These are phyloP conservation scores for Pelusios castaneus DNA, from an alignment of 2,113 vertebrate species.

Conservation along the genomic window DNA sequence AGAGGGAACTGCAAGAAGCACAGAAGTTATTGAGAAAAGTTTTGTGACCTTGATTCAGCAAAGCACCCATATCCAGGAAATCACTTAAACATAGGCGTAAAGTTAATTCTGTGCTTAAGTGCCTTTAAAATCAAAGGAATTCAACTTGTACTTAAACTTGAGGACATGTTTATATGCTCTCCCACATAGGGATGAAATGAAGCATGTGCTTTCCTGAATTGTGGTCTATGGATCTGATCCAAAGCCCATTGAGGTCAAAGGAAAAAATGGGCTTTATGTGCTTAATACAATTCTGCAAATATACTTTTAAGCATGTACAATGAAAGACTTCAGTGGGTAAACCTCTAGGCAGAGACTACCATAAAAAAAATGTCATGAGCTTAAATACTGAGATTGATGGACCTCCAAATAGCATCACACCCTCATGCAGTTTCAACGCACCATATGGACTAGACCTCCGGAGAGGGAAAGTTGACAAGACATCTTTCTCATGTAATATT, in stretches of 20 bases:
- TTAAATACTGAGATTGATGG: conserved; percentile 54
- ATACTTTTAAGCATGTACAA: conserved; percentile 47
- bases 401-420: conserved; percentile 60
- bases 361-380: conserved; percentile 51
- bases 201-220: conserved; percentile 20
- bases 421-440: conserved; percentile 48
- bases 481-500: conserved; percentile 22
- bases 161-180: conserved; percentile 19
- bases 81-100: background rate
- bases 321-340: conserved; percentile 46
- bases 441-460: conserved; percentile 18
- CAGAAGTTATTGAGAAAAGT: background rate
- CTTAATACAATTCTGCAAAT: conserved; percentile 20
- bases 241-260: conserved; percentile 49
- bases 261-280: conserved; percentile 21
- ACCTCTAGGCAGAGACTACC: conserved; percentile 48
- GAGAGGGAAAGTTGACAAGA: conserved; percentile 46
- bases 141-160: background rate
- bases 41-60: background rate
- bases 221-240: conserved; percentile 24
- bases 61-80: background rate
- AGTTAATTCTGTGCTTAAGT: background rate
- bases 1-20: background rate
- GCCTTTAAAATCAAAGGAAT: background rate
- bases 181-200: background rate